Evolutionary conservation across 2,113 vertebrate species (phyloP), one percentile per base, ranked within the genome.

Genomic region (Eupsittula cactorum): DNA sequence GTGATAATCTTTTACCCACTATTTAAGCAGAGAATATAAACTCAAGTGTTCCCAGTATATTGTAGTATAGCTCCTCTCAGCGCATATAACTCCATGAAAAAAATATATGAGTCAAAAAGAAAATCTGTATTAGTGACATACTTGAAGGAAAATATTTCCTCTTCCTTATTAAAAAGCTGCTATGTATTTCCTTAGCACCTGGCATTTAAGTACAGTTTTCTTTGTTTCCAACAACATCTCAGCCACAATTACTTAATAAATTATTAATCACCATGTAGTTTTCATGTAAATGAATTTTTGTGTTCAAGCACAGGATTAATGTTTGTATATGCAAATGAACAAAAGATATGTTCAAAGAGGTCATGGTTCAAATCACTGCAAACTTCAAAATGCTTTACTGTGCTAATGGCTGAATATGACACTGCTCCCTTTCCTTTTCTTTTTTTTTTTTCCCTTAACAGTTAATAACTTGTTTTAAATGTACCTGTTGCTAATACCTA

Each of bases 401-500:
- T 84, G 70, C 94, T 95, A 62, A 96, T 86, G 77, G 92, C 83
- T 97, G 96, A 98, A 95, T 31, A 91, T 39, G 92, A 91, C 68
- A 31, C 68, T 59, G 74, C 47, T 92, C 59, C 60, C 6, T 81
- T 89, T 71, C 67, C 37, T 63, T 13, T 44, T 29, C 92, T 63
- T 44, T 25, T 93, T 63, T 37, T 27, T 68, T 68, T 15, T 14
- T 1, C 7, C 3, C 5, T 88, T 86, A 87, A 94, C 74, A 71
- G 97, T 96, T 97, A 98, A 97, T 97, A 98, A 95, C 92, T 97
- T 97, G 93, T 88, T 98, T 98, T 94, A 96, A 92, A 94, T 67
- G 87, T 63, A 98, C 98, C 95, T 98, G 98, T 98, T 98, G 97
- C 96, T 94, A 96, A 94, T 71, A 89, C 92, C 81, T 97, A 92